Conservation (phyloP, 2,888 invertebrate genomes). For the Epirrita christyi region DNA sequence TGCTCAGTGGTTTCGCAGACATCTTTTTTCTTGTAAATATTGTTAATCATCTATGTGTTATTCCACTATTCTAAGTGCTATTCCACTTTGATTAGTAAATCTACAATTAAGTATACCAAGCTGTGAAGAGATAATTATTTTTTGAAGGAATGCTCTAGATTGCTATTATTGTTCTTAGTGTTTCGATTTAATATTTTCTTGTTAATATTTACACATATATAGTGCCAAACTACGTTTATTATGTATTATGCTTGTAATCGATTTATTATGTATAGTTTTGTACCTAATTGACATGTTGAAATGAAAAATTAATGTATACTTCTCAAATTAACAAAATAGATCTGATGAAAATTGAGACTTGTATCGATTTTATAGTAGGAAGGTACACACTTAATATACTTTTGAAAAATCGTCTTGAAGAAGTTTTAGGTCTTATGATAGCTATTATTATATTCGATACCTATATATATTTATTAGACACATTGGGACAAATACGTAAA, state of each 20-base stretch:
- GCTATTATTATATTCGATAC: conserved; percentile 27
- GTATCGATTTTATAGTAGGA: conserved; percentile 16
- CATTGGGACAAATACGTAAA: conserved; percentile 12
- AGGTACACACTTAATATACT: conserved; percentile 7
- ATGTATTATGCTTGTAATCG: conserved; percentile 51
- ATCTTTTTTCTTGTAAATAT: conserved; percentile 79
- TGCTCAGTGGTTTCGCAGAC: conserved; percentile 58
- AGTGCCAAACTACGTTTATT: conserved; percentile 76
- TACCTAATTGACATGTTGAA: conserved; percentile 17
- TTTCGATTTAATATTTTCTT: conserved; percentile 58
- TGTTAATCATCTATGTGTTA: conserved; percentile 58
- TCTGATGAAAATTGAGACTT: conserved; percentile 25
- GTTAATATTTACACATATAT: conserved; percentile 59
- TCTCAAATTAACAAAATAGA: conserved; percentile 31
- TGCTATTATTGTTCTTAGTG: conserved; percentile 60
- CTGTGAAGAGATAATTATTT: conserved; percentile 69
- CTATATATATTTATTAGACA: conserved; percentile 16
- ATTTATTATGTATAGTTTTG: conserved; percentile 46
- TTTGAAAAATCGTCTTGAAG: conserved; percentile 22
- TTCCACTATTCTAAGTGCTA: conserved; percentile 53
- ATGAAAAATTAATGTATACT: conserved; percentile 22
- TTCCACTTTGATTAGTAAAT: conserved; percentile 49
- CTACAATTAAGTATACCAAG: conserved; percentile 55
- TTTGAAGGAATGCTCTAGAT: conserved; percentile 57
- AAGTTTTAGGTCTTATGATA: conserved; percentile 34